Base-by-base conservation (phyloP, 2,888 invertebrate species). In the Cyclophora albipunctata region DNA sequence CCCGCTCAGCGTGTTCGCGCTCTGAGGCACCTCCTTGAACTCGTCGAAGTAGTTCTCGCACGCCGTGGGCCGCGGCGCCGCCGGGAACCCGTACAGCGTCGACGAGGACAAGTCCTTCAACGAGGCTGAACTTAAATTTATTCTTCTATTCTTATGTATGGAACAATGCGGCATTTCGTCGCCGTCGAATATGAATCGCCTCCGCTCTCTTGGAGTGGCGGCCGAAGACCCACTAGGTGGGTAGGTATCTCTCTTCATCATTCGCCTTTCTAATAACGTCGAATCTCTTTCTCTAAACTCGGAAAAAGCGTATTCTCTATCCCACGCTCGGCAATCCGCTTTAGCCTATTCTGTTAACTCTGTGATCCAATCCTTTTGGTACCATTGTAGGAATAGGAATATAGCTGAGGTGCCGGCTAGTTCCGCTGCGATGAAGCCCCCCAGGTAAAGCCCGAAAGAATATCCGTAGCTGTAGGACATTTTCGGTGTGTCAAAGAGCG, bases 401-500 rank as follows among this genome's bases (percentile, higher is more conserved):
- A 97, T 93, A 53, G 96, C 95, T 56, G 94, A 93, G 7, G 96
- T 94, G 42, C 96, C 97, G 37, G 96, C 94, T 57, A 96, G 85
- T 78, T 97, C 96, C 5, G 95, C 94, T 51, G 93, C 92, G 62
- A 96, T 90, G 71, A 96, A 95, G 40, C 96, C 96, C 66, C 93
- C 92, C 45, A 96, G 93, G 75, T 96, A 95, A 42, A 96, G 90
- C 48, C 96, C 91, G 79, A 97, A 96, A 54, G 96, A 96, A 83
- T 94, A 96, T 46, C 97, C 97, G 78, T 97, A 97, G 68, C 92
- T 92, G 79, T 96, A 96, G 52, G 93, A 94, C 90, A 96, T 95
- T 49, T 93, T 89, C 1, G 96, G 93, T 42, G 93, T 93, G 71
- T 94, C 92, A 53, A 94, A 91, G 48, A 93, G 91, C 33, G 95